phyloP scores from a whole-genome alignment of 2,888 invertebrate genomes.

The Rhodophaea formosa region DNA sequence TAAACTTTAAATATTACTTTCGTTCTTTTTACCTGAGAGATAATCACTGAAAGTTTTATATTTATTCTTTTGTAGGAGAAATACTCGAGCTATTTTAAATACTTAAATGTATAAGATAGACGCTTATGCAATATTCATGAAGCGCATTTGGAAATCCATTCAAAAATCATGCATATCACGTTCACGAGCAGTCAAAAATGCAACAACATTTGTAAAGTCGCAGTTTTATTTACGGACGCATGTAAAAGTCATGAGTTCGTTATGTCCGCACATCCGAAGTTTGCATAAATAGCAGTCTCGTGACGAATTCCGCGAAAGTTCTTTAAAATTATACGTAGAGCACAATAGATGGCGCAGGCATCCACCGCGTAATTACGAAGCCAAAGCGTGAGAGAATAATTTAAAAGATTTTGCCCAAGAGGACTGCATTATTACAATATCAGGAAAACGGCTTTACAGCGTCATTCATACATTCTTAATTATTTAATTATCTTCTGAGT shows the following conservation, averaged over 20 bases:
- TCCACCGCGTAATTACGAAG: conserved; percentile 64
- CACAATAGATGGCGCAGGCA: conserved; percentile 56
- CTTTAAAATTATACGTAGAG: conserved; percentile 36
- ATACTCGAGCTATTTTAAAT: background rate
- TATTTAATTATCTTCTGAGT: conserved; percentile 78
- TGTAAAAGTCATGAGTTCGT: conserved; percentile 15
- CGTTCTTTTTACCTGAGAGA: conserved; percentile 1
- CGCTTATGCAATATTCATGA: background rate
- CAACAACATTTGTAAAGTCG: conserved; percentile 13
- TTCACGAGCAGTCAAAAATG: conserved; percentile 14
- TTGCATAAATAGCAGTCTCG: conserved; percentile 22
- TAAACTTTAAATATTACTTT: conserved; percentile 6
- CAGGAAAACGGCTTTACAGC: conserved; percentile 74
- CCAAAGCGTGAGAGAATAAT: conserved; percentile 70
- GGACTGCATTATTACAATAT: conserved; percentile 79
- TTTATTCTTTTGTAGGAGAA: background rate
- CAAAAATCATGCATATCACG: conserved; percentile 15
- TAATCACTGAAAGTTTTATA: background rate
- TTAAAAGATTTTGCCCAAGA: conserved; percentile 75
- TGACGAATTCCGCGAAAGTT: conserved; percentile 40
- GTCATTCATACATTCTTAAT: conserved; percentile 79
- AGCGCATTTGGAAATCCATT: conserved; percentile 8
- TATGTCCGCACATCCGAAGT: conserved; percentile 12
- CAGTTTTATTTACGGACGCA: conserved; percentile 14
- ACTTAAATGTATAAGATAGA: background rate